Conservation (phyloP, 2,797 vertebrate species). For the Pipistrellus kuhlii region DNA sequence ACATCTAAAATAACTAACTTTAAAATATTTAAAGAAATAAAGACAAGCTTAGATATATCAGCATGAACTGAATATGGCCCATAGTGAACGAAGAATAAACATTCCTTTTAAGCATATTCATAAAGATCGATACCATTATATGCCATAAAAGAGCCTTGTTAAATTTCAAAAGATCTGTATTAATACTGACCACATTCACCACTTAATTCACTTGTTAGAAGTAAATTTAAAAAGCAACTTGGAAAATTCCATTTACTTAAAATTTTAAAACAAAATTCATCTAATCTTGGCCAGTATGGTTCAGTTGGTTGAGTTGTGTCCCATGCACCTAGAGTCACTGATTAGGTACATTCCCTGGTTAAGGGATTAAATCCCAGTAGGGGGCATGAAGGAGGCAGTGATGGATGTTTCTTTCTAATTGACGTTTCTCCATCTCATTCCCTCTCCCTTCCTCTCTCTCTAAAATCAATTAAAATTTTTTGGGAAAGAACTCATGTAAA, state of each 20-base stretch:
- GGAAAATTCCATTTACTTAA: conserved; percentile 10
- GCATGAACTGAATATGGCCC: background rate
- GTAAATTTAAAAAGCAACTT: background rate
- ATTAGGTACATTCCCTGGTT: no score
- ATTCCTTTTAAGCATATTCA: background rate
- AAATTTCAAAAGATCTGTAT: background rate
- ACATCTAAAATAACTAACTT: background rate
- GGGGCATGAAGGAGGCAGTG: no score
- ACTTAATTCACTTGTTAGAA: conserved; percentile 20
- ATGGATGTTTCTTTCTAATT: no score
- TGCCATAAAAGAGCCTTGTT: background rate
- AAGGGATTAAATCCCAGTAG: no score
- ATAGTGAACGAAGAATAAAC: background rate
- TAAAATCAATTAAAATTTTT: no score
- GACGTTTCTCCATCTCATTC: no score
- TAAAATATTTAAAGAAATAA: conserved; percentile 6
- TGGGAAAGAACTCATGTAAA: background rate
- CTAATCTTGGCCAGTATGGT: no score
- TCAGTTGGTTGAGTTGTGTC: no score
- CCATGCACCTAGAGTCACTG: no score
- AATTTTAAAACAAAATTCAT: background rate
- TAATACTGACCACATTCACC: background rate
- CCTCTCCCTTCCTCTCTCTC: no score
- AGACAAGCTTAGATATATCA: background rate
- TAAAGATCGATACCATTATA: background rate